Conservation (phyloP, 1,140 invertebrate species). For the Drepana arcuata region DNA sequence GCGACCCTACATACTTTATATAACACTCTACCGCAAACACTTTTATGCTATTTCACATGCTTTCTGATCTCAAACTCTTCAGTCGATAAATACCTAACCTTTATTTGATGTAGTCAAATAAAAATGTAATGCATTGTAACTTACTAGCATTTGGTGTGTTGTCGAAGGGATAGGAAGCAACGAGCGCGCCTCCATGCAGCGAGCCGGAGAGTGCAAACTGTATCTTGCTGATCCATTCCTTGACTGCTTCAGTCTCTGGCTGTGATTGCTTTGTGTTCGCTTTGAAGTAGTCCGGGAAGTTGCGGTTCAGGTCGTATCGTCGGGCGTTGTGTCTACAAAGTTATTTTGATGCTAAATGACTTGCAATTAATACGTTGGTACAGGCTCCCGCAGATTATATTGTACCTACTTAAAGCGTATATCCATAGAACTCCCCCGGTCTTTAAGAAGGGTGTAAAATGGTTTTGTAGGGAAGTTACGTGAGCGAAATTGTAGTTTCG, state of each 20-base stretch:
- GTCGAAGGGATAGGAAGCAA: slow-evolving; percentile 94
- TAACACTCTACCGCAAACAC: too few species aligned
- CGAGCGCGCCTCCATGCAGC: slow-evolving; percentile 92
- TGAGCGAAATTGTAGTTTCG: too few species aligned
- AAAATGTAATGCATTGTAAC: too few species aligned
- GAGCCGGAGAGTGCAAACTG: slow-evolving; percentile 94
- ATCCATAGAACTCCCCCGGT: too few species aligned
- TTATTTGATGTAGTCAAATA: too few species aligned
- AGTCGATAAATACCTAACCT: too few species aligned
- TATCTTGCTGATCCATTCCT: slow-evolving; percentile 93
- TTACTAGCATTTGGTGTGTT: slow-evolving; percentile 93
- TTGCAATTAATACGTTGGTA: neutral
- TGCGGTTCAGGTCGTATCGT: slow-evolving; percentile 91
- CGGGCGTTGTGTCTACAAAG: slow-evolving; percentile 84
- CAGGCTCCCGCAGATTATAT: too few species aligned
- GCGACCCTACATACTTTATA: neutral
- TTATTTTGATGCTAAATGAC: neutral
- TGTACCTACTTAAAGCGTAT: too few species aligned
- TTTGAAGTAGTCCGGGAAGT: slow-evolving; percentile 95
- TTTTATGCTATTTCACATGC: too few species aligned
- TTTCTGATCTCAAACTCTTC: too few species aligned
- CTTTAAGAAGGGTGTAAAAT: too few species aligned
- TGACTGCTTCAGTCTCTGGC: slow-evolving; percentile 95
- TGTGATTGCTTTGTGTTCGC: slow-evolving; percentile 88
- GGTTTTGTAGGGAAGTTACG: too few species aligned